Evolutionary conservation across 2,888 invertebrate genomes (phyloP).

Genomic region (Mythimna ferrago): DNA sequence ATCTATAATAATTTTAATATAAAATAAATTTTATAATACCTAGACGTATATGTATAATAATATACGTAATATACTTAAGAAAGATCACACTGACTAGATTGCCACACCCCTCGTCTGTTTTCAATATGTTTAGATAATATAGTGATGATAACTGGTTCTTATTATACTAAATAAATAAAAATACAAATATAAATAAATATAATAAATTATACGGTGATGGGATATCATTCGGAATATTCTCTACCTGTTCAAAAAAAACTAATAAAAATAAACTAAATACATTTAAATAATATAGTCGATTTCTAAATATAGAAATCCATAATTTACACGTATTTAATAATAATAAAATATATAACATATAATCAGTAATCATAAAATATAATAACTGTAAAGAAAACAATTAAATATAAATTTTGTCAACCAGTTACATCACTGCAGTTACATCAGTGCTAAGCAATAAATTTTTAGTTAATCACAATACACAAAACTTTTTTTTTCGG

Average conservation of each 20-base stretch:
- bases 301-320: constrained; percentile 43
- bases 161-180: neutral
- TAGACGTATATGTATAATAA: constrained; percentile 66
- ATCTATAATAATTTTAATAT: constrained; percentile 69
- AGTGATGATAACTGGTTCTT: constrained; percentile 46
- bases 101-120: constrained; percentile 89
- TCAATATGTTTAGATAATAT: constrained; percentile 56
- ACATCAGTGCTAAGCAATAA: constrained; percentile 54
- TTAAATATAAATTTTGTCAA: constrained; percentile 1
- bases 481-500: constrained; percentile 65
- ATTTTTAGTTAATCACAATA: constrained; percentile 78
- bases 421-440: constrained; percentile 56
- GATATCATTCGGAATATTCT: neutral
- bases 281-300: constrained; percentile 40
- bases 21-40: constrained; percentile 68
- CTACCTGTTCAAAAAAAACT: neutral
- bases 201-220: neutral
- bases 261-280: neutral
- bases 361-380: no score
- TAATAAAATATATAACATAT: neutral
- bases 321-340: constrained; percentile 43
- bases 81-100: constrained; percentile 90
- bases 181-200: neutral
- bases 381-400: neutral
- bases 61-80: constrained; percentile 70